A percentile compares a stretch with the other conserved stretches of the same genome.
These are phyloP conservation scores for Tachysurus vachellii DNA, from an alignment of 2,113 vertebrate genomes.

Conservation along the genomic window DNA sequence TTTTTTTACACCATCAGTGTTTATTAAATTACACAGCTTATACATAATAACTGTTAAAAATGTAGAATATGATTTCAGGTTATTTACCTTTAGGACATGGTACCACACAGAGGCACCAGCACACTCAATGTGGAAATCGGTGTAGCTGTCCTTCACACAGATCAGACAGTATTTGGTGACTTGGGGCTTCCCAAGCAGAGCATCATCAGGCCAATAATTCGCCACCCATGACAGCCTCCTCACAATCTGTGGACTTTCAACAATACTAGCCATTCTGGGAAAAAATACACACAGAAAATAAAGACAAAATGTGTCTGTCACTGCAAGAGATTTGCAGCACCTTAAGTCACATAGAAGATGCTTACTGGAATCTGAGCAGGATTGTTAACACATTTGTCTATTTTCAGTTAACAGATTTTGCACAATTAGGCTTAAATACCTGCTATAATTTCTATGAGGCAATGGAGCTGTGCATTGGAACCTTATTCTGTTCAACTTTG, in stretches of 20 bases:
- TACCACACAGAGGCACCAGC: conserved; percentile 96
- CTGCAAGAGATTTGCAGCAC: not conserved
- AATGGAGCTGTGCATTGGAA: not conserved
- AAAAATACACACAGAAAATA: not conserved
- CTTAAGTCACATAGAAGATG: not conserved
- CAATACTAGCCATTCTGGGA: conserved; percentile 90
- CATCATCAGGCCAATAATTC: conserved; percentile 95
- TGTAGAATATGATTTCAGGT: no score
- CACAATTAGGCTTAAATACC: not conserved
- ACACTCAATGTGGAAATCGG: conserved; percentile 95
- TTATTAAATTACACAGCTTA: not conserved
- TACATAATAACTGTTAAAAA: not conserved
- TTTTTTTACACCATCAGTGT: not conserved
- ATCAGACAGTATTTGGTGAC: conserved; percentile 98
- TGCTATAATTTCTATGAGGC: not conserved
- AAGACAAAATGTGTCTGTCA: not conserved
- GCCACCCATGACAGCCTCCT: conserved; percentile 94
- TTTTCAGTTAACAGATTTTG: not conserved
- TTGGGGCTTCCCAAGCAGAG: conserved; percentile 92
- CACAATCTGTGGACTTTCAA: conserved; percentile 93
- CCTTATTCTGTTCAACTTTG: not conserved
- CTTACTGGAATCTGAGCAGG: not conserved
- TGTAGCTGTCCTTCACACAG: conserved; percentile 98
- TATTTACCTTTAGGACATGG: conserved; percentile 88
- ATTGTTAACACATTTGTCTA: not conserved